These are phyloP conservation scores for Polyploca ridens DNA, from an alignment of 2,888 invertebrate species.

Conservation along the genomic window DNA sequence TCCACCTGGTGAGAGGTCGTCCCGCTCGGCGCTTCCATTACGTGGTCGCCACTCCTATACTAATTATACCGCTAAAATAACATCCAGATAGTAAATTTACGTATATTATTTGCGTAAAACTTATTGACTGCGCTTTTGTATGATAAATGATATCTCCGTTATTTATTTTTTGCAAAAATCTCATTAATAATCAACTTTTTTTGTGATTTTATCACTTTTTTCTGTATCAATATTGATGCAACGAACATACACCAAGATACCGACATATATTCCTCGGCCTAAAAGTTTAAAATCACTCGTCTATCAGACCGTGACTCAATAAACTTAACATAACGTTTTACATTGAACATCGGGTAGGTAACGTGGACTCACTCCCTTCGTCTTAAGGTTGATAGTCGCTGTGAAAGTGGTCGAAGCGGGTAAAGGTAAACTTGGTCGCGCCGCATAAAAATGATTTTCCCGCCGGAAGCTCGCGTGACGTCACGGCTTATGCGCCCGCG, in stretches of 20 bases:
- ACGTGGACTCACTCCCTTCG: not conserved
- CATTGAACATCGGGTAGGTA: not conserved
- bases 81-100: too few species aligned
- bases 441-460: slow-evolving; percentile 51
- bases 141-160: too few species aligned
- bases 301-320: slow-evolving; percentile 60
- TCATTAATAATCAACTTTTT: not conserved
- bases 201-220: not conserved
- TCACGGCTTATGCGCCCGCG: slow-evolving; percentile 57
- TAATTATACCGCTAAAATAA: too few species aligned
- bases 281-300: slow-evolving; percentile 53
- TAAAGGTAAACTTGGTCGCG: slow-evolving; percentile 24
- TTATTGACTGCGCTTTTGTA: too few species aligned
- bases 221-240: slow-evolving; percentile 9
- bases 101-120: too few species aligned
- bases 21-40: too few species aligned
- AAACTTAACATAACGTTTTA: slow-evolving; percentile 38
- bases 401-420: slow-evolving; percentile 11
- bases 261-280: slow-evolving; percentile 38
- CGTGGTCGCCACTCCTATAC: too few species aligned
- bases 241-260: slow-evolving; percentile 22
- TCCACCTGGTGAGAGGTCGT: too few species aligned
- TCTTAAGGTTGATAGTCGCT: not conserved
- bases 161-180: not conserved
- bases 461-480: slow-evolving; percentile 65